A percentile compares a stretch with the other conserved stretches of the same genome.
Conservation (phyloP, 30 jellyfish, hydroid and myxozoan species). For the Cassiopea andromeda region DNA sequence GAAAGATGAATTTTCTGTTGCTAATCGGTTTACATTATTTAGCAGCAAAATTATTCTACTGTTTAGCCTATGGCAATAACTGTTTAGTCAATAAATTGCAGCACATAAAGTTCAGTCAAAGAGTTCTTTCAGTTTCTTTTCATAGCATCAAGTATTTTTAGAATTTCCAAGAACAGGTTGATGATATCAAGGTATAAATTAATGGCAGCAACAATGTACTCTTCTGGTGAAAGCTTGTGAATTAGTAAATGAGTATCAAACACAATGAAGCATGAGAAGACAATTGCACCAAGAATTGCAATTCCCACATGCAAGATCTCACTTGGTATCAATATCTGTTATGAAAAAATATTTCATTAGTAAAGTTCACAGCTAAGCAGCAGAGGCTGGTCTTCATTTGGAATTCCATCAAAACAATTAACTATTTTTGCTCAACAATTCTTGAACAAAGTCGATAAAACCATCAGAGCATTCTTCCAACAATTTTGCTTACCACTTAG, state of each 20-base stretch:
- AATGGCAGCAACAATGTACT: conserved; percentile 93
- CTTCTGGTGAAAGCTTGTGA: conserved; percentile 93
- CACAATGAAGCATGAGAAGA: conserved; percentile 90
- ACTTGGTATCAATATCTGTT: conserved; percentile 78
- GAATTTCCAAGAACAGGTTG: conserved; percentile 90
- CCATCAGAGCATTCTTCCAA: no score
- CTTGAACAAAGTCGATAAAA: no score
- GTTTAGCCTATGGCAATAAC: neutral
- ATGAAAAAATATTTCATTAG: neutral
- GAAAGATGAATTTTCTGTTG: no score
- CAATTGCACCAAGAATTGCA: conserved; percentile 86
- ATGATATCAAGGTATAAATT: conserved; percentile 88
- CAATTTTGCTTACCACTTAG: neutral
- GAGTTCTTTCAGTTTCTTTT: conserved; percentile 36
- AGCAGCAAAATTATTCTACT: no score
- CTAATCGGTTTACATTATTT: no score
- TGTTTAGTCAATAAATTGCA: neutral
- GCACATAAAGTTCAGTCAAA: neutral
- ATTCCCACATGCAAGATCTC: conserved; percentile 72
- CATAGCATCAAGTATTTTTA: conserved; percentile 72
- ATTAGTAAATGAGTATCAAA: conserved; percentile 91
- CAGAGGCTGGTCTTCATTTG: no score
- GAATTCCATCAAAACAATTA: no score
- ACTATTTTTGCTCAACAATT: no score
- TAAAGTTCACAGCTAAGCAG: no score